phyloP scores from a whole-genome alignment of 2,797 vertebrate genomes.

The Anguilla pacifica region DNA sequence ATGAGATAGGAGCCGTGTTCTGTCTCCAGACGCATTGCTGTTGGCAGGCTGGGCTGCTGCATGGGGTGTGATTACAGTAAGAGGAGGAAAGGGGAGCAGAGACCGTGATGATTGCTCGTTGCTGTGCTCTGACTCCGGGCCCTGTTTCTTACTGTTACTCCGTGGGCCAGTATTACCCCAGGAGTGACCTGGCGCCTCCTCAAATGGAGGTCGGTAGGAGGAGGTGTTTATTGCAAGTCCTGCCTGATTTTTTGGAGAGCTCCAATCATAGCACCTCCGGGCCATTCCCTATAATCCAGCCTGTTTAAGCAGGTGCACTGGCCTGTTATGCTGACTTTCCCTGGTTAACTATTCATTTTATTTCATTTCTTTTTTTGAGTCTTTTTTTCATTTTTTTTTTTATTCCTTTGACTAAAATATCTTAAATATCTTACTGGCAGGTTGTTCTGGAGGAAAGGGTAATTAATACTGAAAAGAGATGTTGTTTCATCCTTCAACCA shows the following conservation, averaged over 20 bases:
- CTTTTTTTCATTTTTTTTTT: background rate
- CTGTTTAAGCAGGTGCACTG: too few species aligned
- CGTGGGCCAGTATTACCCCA: conserved; percentile 68
- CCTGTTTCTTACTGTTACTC: conserved; percentile 59
- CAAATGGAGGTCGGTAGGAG: conserved; percentile 79
- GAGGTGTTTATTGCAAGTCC: conserved; percentile 78
- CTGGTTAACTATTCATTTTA: background rate
- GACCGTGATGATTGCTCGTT: too few species aligned
- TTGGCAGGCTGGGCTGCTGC: too few species aligned
- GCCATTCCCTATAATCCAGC: background rate
- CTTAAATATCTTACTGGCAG: conserved; percentile 14
- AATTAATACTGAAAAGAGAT: background rate
- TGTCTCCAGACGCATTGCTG: too few species aligned
- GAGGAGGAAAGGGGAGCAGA: too few species aligned
- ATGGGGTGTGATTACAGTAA: too few species aligned
- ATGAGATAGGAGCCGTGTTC: too few species aligned
- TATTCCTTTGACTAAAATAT: conserved; percentile 20
- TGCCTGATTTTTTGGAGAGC: conserved; percentile 69
- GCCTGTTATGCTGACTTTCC: too few species aligned
- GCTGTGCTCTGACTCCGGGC: too few species aligned
- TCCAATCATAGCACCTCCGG: too few species aligned
- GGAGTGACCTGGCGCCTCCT: conserved; percentile 68
- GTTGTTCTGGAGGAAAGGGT: conserved; percentile 10
- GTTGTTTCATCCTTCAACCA: background rate
- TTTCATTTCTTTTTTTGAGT: background rate